A percentile compares a stretch with the other conserved stretches of the same genome.
Conservation (phyloP, 2,113 vertebrate genomes). For the Epinephelus lanceolatus region DNA sequence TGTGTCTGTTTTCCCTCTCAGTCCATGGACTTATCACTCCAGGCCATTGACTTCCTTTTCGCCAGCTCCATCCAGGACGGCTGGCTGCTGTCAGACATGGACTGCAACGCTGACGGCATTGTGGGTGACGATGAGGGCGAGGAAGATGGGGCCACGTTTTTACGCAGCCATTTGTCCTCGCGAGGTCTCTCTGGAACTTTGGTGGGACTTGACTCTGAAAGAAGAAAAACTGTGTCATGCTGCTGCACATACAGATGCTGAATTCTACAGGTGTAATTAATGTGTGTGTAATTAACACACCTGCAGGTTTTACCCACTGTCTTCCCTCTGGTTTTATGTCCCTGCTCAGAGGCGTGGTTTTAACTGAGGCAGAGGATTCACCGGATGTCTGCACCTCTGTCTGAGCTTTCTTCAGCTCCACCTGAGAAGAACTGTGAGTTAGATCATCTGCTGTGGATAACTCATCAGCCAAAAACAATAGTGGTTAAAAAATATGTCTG, state of each 20-base stretch:
- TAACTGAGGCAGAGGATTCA: constrained; percentile 37
- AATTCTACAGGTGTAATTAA: background rate
- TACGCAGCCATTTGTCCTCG: constrained; percentile 83
- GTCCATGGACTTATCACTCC: constrained; percentile 93
- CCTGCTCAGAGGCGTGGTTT: constrained; percentile 20
- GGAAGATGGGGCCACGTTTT: constrained; percentile 55
- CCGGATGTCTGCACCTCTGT: constrained; percentile 46
- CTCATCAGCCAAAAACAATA: background rate
- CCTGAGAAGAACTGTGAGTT: constrained; percentile 50
- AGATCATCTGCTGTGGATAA: constrained; percentile 11
- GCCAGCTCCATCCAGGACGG: constrained; percentile 98
- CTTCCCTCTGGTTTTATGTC: constrained; percentile 49
- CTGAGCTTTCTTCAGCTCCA: constrained; percentile 62
- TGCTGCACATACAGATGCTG: background rate
- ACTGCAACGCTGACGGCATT: constrained; percentile 67
- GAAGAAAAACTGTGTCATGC: constrained; percentile 1
- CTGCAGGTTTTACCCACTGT: constrained; percentile 53
- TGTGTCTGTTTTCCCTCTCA: constrained; percentile 50
- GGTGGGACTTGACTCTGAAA: constrained; percentile 70
- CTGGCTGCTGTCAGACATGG: constrained; percentile 81
- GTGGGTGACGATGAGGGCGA: constrained; percentile 60
- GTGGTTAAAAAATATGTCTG: background rate
- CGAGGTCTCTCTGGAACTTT: constrained; percentile 51
- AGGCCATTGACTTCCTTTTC: constrained; percentile 97
- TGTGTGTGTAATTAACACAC: constrained; percentile 34